Evolutionary conservation across 2,113 vertebrate genomes (phyloP).

Genomic region (Beaufortia kweichowensis): DNA sequence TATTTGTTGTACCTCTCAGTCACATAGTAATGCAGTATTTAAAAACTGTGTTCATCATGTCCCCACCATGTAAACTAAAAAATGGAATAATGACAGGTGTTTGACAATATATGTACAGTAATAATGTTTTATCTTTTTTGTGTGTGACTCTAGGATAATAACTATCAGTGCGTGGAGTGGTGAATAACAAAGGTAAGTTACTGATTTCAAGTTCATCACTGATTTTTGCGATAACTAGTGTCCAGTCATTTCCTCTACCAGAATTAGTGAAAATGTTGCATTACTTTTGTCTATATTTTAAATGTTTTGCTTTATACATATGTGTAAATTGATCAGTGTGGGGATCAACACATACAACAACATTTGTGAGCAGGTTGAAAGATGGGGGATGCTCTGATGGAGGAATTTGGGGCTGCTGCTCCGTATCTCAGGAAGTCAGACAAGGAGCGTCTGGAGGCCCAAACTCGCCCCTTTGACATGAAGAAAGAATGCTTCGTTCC

Average conservation of each 20-base stretch:
- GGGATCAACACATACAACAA: too few relatives aligned
- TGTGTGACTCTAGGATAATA: slow-evolving; percentile 8
- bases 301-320: too few relatives aligned
- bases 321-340: too few relatives aligned
- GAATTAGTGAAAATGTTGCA: too few relatives aligned
- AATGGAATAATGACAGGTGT: neutral
- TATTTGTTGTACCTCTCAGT: neutral
- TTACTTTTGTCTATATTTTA: neutral
- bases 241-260: too few relatives aligned
- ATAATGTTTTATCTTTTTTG: slow-evolving; percentile 4
- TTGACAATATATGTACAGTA: neutral
- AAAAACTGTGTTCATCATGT: neutral
- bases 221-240: too few relatives aligned
- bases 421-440: slow-evolving; percentile 74
- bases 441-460: slow-evolving; percentile 74
- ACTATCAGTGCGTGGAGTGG: neutral
- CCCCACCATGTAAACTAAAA: neutral
- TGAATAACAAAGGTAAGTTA: slow-evolving; percentile 34
- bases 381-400: slow-evolving; percentile 70
- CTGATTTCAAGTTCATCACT: too few relatives aligned
- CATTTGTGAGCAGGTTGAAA: slow-evolving; percentile 25
- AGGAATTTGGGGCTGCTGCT: slow-evolving; percentile 71
- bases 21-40: neutral
- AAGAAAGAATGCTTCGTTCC: slow-evolving; percentile 74
- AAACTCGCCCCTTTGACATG: slow-evolving; percentile 74